phyloP scores from a whole-genome alignment of 2,888 invertebrate genomes.

The Sturmia bella region DNA sequence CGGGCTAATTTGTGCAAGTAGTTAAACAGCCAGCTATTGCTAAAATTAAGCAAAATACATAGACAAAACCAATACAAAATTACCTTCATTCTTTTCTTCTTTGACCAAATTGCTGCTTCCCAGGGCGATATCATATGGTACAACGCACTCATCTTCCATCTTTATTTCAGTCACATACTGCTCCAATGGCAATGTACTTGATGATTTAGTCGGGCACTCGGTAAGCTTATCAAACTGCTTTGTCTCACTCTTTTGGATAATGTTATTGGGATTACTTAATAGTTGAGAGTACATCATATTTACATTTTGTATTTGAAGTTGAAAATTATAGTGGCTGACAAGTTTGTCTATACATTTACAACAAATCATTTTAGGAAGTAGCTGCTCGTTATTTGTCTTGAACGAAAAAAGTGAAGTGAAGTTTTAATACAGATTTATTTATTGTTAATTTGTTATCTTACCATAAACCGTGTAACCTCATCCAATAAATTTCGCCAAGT shows the following conservation, averaged over 20 bases:
- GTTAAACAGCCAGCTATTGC: no score
- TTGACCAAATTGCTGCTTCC: no score
- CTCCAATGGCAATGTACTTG: conserved; percentile 73
- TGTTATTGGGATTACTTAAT: conserved; percentile 11
- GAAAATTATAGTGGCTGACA: conserved; percentile 73
- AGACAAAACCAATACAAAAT: no score
- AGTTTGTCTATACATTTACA: conserved; percentile 72
- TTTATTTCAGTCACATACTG: conserved; percentile 70
- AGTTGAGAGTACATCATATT: conserved; percentile 62
- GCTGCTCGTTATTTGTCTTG: conserved; percentile 47
- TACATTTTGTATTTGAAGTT: conserved; percentile 73
- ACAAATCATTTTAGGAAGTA: conserved; percentile 74
- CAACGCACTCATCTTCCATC: conserved; percentile 66
- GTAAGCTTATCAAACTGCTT: conserved; percentile 18
- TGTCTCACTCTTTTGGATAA: background rate
- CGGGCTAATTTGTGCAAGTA: no score
- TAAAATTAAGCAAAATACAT: no score
- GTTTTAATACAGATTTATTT: background rate
- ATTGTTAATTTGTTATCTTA: background rate
- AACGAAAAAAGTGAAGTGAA: background rate
- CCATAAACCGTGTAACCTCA: conserved; percentile 32
- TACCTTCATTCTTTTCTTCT: no score
- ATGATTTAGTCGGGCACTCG: conserved; percentile 75
- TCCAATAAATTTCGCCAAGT: conserved; percentile 40
- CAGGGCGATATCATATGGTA: conserved; percentile 25